Base-by-base conservation (phyloP, 1,140 invertebrate species). In the Globodera ellingtonae region DNA sequence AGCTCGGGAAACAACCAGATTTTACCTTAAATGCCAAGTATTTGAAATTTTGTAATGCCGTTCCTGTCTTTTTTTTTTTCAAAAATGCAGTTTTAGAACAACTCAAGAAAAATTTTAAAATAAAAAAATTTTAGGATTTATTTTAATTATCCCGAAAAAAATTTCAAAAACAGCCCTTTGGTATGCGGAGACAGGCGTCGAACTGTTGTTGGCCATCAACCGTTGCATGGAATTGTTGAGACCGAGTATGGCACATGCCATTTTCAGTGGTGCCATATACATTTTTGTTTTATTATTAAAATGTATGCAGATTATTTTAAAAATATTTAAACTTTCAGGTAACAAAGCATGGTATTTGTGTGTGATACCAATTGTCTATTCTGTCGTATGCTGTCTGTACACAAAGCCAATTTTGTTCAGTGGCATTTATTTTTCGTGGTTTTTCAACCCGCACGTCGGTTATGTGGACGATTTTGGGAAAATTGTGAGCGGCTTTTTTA, bases 371-470 rank as follows among this genome's bases (percentile, higher is more conserved):
- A 46, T 65, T 6, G 15, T 65, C 24, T 80, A 76, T 69, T 74
- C 72, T 44, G 21, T 44, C 3, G 8, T 5, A n/a, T n/a, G 56
- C 35, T 44, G n/a, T 3, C 62, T 75, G 44, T 80, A 1, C 56
- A 76, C 71, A 6, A 44, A 72, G 69, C 79, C 79, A 47, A 44
- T 80, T 3, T 46, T 80, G 8, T 80, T 80, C 59, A 80, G 35
- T 24, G 72, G 79, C 8, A 6, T 80, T 67, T 67, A 80, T 35
- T 74, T 80, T 24, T 24, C 74, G 8, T 80, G 73, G 73, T 77
- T 75, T 75, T 74, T 80, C 70, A 75, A 80, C 50, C 79, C 79
- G 21, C 78, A 77, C 69, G 72, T 75, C 44, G 79, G 79, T 6
- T 80, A 80, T 65, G 24, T 35, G 56, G 70, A 79, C 59, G 62